Evolutionary conservation across 2,797 vertebrate species (phyloP), one percentile per base, ranked within the genome.

Genomic region (Xenopus petersii): DNA sequence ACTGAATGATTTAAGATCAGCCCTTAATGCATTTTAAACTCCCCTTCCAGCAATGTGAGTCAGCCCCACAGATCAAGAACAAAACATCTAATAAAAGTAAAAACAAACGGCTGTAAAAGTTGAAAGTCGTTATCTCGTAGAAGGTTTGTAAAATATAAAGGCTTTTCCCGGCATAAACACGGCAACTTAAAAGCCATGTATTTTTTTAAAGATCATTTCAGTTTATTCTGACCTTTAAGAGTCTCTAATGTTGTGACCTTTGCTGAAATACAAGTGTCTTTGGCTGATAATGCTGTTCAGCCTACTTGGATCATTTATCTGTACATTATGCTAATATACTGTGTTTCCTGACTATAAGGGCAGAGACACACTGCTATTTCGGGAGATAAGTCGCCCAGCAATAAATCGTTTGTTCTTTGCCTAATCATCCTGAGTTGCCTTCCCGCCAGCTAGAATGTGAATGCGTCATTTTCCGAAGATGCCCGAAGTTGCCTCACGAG

Each of bases 81-180:
- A 78, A 72, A 49, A 81, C 26, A 68, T 77, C 73, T 73, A 65
- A 71, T 67, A 75, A 85, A 83, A 65, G 68, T 67, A 75, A 85
- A 83, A 82, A 79, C 85, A 78, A 54, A 59, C 73, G 75, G 73
- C 77, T 75, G 71, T 83, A 86, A 85, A 85, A 84, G 82, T 81
- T 66, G 58, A 73, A 83, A 86, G 62, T 79, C 83, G 85, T 85
- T 84, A 84, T 84, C 84, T 78, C 86, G 82, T 82, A 85, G 83
- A 64, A 21, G 61, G 64, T 72, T 68, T 72, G 75, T 77, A 68
- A 77, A 77, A 81, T 80, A 69, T 80, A 79, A 83, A 81, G 81
- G 80, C 79, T 88, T 80, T 71, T 24, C 61, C 76, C 63, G 80
- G 75, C 64, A 67, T 61, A 77, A 62, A 66, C 46, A 64, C 58